phyloP scores from a whole-genome alignment of 1,140 invertebrate species.

The Zaprionus vittiger region DNA sequence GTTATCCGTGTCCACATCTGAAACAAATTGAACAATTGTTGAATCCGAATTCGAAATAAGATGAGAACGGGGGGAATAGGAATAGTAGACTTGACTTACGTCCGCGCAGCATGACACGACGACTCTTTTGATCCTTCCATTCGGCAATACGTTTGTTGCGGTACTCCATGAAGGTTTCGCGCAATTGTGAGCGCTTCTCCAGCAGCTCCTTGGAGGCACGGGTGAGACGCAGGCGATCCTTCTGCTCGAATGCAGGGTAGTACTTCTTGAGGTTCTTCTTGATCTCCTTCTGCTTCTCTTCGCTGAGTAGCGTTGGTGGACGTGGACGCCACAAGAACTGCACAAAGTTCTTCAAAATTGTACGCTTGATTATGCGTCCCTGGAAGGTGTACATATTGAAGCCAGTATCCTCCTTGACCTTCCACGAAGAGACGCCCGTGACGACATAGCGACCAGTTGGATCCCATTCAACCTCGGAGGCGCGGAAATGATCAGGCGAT shows the following conservation, averaged over 20 bases:
- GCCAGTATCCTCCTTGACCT: slow-evolving; percentile 97
- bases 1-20: slow-evolving; percentile 97
- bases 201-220: slow-evolving; percentile 98
- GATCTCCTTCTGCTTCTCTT: slow-evolving; percentile 95
- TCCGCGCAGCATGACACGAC: slow-evolving; percentile 92
- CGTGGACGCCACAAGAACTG: slow-evolving; percentile 98
- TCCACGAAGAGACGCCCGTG: slow-evolving; percentile 97
- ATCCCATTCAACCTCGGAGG: slow-evolving; percentile 99
- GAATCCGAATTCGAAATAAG: background rate
- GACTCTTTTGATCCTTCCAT: slow-evolving; percentile 91
- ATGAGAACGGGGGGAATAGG: slow-evolving; percentile 49
- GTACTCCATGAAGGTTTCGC: slow-evolving; percentile 94
- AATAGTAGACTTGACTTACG: slow-evolving; percentile 87
- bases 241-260: slow-evolving; percentile 97
- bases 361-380: slow-evolving; percentile 90
- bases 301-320: slow-evolving; percentile 92
- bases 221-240: slow-evolving; percentile 96
- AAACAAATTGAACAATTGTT: slow-evolving; percentile 62
- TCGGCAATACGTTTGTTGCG: slow-evolving; percentile 90
- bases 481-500: slow-evolving; percentile 94
- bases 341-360: slow-evolving; percentile 96
- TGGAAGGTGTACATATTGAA: slow-evolving; percentile 99
- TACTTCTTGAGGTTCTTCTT: slow-evolving; percentile 99
- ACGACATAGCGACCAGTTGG: slow-evolving; percentile 99
- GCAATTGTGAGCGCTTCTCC: slow-evolving; percentile 95